Conservation (phyloP, 2,888 invertebrate genomes). For the Chorisops tibialis region DNA sequence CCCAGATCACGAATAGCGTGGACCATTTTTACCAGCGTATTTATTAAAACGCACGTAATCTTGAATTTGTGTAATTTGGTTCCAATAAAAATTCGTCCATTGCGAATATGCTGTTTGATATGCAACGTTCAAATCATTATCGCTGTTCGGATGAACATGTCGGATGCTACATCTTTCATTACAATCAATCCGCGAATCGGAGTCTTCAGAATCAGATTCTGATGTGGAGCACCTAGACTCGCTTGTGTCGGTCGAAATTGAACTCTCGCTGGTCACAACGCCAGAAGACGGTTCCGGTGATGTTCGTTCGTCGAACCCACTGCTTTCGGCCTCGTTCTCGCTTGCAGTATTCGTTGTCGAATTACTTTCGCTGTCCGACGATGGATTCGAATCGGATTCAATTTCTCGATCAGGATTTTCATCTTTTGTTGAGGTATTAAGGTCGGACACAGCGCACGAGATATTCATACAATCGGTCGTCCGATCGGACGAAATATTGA, state of each 20-base stretch:
- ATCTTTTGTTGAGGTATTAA: neutral
- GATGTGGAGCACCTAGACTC: neutral
- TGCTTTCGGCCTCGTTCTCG: conserved; percentile 38
- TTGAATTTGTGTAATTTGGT: conserved; percentile 40
- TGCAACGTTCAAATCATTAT: neutral
- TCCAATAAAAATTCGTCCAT: conserved; percentile 42
- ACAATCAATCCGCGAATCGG: neutral
- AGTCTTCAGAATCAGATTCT: conserved; percentile 12
- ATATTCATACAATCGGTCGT: neutral
- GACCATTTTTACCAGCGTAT: conserved; percentile 33
- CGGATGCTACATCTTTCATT: neutral
- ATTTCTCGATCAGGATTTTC: neutral
- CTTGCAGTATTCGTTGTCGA: conserved; percentile 20
- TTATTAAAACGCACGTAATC: conserved; percentile 38
- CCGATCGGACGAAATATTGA: conserved; percentile 3
- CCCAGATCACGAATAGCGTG: conserved; percentile 3
- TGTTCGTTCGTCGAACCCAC: conserved; percentile 46
- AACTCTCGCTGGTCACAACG: conserved; percentile 36
- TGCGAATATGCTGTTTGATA: conserved; percentile 37
- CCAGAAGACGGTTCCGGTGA: conserved; percentile 46
- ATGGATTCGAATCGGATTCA: neutral
- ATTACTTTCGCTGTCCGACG: neutral
- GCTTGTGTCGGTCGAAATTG: neutral
- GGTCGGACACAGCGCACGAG: neutral
- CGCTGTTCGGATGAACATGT: neutral